Conservation (phyloP, 2,113 vertebrate genomes). For the Paedocypris sp. region DNA sequence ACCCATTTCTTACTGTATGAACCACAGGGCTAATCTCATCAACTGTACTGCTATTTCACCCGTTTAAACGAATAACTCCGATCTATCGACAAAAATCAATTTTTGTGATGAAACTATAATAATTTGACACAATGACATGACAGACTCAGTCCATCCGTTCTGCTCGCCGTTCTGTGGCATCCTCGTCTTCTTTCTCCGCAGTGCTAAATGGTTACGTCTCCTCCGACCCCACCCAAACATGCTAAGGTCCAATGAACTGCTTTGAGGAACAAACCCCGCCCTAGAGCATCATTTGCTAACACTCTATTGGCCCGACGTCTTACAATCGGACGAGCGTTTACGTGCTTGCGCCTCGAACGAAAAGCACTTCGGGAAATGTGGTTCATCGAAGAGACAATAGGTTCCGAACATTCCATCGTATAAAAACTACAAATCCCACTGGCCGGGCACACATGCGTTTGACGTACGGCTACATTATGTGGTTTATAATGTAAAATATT, state of each 20-base stretch:
- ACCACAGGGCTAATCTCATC: too few species aligned
- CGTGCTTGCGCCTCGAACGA: not conserved
- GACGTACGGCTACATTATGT: constrained; percentile 30
- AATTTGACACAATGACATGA: too few species aligned
- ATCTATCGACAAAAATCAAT: too few species aligned
- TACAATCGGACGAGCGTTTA: constrained; percentile 15
- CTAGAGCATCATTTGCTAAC: not conserved
- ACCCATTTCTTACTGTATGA: too few species aligned
- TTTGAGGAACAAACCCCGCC: not conserved
- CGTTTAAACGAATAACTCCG: too few species aligned
- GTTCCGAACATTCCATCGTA: not conserved
- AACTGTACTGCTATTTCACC: too few species aligned
- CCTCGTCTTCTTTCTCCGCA: constrained; percentile 60
- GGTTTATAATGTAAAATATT: constrained; percentile 35
- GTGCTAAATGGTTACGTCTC: constrained; percentile 39
- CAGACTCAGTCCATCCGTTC: too few species aligned
- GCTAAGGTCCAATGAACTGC: constrained; percentile 20
- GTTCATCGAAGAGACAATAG: constrained; percentile 15
- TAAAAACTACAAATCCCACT: constrained; percentile 37
- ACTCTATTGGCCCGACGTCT: constrained; percentile 23
- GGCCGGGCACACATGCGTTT: not conserved
- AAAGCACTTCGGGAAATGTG: constrained; percentile 35
- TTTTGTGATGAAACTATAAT: too few species aligned
- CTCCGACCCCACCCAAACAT: constrained; percentile 15
- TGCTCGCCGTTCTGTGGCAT: too few species aligned